Base-by-base conservation (phyloP, 2,797 vertebrate genomes). In the Buphagus erythrorhynchus region DNA sequence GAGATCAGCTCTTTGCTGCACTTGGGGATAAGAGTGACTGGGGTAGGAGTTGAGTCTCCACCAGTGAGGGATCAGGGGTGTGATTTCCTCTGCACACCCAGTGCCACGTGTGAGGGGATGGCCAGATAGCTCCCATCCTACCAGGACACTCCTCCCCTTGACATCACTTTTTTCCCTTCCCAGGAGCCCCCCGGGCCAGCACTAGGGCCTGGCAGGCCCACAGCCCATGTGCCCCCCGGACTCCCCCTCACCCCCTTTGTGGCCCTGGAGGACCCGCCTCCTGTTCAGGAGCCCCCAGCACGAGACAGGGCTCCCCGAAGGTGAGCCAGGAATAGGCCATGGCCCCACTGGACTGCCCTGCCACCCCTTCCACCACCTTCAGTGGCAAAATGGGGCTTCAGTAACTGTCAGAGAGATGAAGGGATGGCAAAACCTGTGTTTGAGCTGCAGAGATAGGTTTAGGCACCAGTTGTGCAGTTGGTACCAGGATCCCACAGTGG, bases 211-310 rank as follows among this genome's bases (percentile, higher is more conserved):
- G 76, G 92, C 75, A 83, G 62, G 21, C 43, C 52, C 8, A 2
- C 67, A 48, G 59, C 24, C 49, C 18, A 28, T 4, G 19, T 36
- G 1, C 22, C 78, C 40, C 22, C 45, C 1, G 16, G 61, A 61
- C 78, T 83, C 13, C 59, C 85, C 17, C 43, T 95, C 6, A 10
- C 46, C 25, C 80, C 94, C 12, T 79, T 72, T 10, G 42, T 61
- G 38, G 92, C 95, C 61, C 97, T 98, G 63, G 84, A 95, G 43
- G 98, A 98, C 24, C 97, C 98, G 10, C 97, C 97, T 66, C 96
- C 98, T 12, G 43, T 93, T 38, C 87, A 10, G 40, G 96, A 98
- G 45, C 43, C 90, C 9, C 55, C 12, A 2, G 48, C 28, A 7
- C 80, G 76, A 10, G 61, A 69, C n/a, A 87, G 51, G 61, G 13